These are phyloP conservation scores for Tiliacea aurago DNA, from an alignment of 2,888 invertebrate species.

Conservation along the genomic window DNA sequence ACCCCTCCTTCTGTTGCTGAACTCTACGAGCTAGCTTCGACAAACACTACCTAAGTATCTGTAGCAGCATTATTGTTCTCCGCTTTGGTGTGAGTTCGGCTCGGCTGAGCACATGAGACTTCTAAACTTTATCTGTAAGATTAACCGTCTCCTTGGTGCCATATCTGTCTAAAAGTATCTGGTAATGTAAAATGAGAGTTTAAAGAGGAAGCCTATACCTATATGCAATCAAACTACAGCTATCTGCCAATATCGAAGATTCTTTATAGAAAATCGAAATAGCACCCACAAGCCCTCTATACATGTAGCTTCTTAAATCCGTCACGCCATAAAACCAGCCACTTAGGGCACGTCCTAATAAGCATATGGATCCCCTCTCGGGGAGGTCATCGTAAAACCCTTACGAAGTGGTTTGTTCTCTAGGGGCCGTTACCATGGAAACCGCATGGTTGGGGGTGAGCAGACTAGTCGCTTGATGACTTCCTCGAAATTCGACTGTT, in stretches of 20 bases:
- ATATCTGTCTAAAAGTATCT: too few species aligned
- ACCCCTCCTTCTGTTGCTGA: too few species aligned
- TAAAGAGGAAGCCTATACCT: background rate
- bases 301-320: background rate
- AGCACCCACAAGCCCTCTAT: background rate
- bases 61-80: background rate
- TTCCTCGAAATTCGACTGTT: constrained; percentile 4
- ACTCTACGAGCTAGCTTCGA: too few species aligned
- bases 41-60: too few species aligned
- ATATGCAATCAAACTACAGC: background rate
- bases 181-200: too few species aligned
- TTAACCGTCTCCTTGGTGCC: too few species aligned
- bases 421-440: constrained; percentile 21
- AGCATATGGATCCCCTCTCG: constrained; percentile 40
- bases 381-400: constrained; percentile 48
- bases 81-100: too few species aligned
- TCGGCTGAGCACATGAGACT: too few species aligned
- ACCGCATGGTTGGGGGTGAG: constrained; percentile 5
- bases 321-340: background rate
- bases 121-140: too few species aligned
- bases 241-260: background rate
- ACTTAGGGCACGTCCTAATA: constrained; percentile 39
- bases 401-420: constrained; percentile 46
- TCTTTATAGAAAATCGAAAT: background rate
- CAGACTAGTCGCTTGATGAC: constrained; percentile 7